Percentiles rank a stretch among this genome's conserved stretches.
Evolutionary conservation across 2,888 invertebrate genomes (phyloP).

Genomic region (Torymus auratus): DNA sequence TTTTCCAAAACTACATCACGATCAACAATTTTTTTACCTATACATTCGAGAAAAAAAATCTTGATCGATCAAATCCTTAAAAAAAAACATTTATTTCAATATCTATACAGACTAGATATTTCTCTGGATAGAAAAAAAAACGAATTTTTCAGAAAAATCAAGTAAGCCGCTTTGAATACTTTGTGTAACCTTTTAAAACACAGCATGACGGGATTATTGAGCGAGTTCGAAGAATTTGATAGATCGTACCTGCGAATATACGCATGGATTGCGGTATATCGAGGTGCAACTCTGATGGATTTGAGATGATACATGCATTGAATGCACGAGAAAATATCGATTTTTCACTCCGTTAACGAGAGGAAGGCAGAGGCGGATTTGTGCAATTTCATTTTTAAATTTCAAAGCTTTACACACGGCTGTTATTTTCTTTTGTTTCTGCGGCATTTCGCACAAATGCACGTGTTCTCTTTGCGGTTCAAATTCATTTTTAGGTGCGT

Average conservation of each 20-base stretch:
- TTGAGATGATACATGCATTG: constrained; percentile 36
- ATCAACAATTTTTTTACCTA: too few species aligned
- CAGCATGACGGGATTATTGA: background rate
- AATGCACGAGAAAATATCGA: background rate
- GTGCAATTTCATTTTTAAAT: constrained; percentile 40
- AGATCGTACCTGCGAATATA: constrained; percentile 5
- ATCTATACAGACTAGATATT: too few species aligned
- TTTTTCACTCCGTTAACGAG: constrained; percentile 15
- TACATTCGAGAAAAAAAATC: too few species aligned
- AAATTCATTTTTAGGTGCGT: too few species aligned
- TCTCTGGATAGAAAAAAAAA: too few species aligned
- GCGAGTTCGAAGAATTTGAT: background rate
- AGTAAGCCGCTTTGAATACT: background rate
- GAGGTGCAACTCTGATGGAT: constrained; percentile 26
- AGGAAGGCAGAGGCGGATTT: background rate
- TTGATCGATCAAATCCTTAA: too few species aligned
- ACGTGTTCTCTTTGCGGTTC: too few species aligned
- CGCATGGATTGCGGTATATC: constrained; percentile 39
- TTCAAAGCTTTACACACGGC: constrained; percentile 21
- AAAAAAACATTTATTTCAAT: too few species aligned
- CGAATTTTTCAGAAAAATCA: too few species aligned
- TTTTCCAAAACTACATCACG: too few species aligned
- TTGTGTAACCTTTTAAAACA: constrained; percentile 13
- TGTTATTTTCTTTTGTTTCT: constrained; percentile 11
- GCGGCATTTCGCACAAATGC: too few species aligned